Percentiles rank a stretch among this genome's conserved stretches.
These are phyloP conservation scores for Pseudomyrmex sp. DNA, from an alignment of 1,140 invertebrate species.

Conservation along the genomic window DNA sequence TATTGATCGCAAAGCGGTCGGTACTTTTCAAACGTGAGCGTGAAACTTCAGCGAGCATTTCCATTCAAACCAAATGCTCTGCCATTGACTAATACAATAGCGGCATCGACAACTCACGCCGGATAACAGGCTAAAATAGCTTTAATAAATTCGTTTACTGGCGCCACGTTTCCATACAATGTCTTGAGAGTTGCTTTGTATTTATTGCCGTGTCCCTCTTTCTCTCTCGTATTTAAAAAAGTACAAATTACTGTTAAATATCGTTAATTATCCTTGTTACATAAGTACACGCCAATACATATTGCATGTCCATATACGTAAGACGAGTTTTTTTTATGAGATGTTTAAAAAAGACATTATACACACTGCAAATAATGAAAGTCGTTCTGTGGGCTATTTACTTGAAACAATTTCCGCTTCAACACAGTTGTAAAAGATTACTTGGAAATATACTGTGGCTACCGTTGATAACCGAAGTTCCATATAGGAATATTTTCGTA, in stretches of 20 bases:
- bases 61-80: conserved; percentile 33
- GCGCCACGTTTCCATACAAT: conserved; percentile 8
- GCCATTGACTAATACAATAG: conserved; percentile 38
- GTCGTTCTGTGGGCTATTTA: not conserved
- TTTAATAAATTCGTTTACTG: conserved; percentile 28
- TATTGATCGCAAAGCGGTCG: conserved; percentile 1
- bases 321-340: conserved; percentile 11
- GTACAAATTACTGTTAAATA: not conserved
- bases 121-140: not conserved
- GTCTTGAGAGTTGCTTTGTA: not conserved
- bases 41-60: conserved; percentile 1
- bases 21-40: not conserved
- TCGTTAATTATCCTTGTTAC: not conserved
- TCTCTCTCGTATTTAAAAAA: not conserved
- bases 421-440: conserved; percentile 32
- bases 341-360: not conserved
- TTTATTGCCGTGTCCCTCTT: not conserved
- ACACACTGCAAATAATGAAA: conserved; percentile 8
- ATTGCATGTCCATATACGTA: no score
- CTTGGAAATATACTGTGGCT: not conserved
- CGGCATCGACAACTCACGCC: not conserved
- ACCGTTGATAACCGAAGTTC: conserved; percentile 10
- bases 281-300: not conserved
- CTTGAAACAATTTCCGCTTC: conserved; percentile 38
- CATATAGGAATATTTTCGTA: not conserved